Percentiles rank a stretch among this genome's conserved stretches.
Conservation (phyloP, 2,797 vertebrate genomes). For the Lagorchestes hirsutus region DNA sequence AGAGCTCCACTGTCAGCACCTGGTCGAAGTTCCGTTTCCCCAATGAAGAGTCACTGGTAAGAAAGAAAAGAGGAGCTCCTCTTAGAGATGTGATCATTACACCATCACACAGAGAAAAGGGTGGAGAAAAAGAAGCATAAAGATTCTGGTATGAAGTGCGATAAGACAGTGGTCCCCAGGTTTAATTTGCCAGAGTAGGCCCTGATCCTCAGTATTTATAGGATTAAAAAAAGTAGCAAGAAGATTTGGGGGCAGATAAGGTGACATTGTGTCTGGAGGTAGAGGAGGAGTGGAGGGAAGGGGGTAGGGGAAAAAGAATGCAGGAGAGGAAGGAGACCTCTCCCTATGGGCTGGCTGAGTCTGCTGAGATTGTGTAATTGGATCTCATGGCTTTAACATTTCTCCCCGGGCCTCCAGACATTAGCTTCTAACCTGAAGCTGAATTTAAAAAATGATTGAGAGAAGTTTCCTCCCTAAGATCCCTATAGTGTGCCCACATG, state of each 20-base stretch:
- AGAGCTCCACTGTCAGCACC: constrained; percentile 94
- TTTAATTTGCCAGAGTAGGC: neutral
- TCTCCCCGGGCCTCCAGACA: constrained; percentile 8
- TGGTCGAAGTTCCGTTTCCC: constrained; percentile 94
- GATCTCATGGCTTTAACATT: neutral
- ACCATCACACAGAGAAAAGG: neutral
- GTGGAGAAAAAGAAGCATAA: neutral
- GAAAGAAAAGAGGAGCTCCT: constrained; percentile 48
- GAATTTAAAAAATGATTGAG: neutral
- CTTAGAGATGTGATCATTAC: neutral
- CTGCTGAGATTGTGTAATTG: neutral
- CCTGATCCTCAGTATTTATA: neutral
- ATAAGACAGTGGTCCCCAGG: neutral
- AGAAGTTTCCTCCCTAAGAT: neutral
- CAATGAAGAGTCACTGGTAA: constrained; percentile 89
- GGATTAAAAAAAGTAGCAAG: neutral
- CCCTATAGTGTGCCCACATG: neutral
- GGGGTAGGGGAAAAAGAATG: neutral
- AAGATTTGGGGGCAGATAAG: neutral
- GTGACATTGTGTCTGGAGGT: neutral
- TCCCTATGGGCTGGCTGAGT: neutral
- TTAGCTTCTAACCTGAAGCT: neutral
- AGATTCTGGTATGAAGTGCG: neutral
- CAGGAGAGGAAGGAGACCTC: neutral
- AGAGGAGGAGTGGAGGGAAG: neutral